Evolutionary conservation across 2,888 invertebrate genomes (phyloP).

Genomic region (Epiperipatus broadwayi): DNA sequence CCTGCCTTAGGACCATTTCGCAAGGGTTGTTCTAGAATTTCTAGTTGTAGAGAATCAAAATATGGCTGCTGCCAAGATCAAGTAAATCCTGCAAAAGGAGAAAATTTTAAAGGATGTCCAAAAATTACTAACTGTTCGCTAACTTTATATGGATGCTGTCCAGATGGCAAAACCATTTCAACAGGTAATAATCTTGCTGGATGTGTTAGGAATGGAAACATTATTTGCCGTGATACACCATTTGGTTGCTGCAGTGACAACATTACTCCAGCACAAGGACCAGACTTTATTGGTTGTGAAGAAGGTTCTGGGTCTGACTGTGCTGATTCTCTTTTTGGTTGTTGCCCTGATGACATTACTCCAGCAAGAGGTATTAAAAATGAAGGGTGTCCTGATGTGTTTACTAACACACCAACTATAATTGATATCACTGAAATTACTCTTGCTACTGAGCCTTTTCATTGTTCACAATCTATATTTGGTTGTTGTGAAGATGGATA

Average conservation of each 20-base stretch:
- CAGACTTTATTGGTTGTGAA: conserved; percentile 14
- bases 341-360: conserved; percentile 63
- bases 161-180: conserved; percentile 59
- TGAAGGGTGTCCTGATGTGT: conserved; percentile 28
- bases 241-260: conserved; percentile 85
- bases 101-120: conserved; percentile 51
- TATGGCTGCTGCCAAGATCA: conserved; percentile 20
- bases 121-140: conserved; percentile 39
- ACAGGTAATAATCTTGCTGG: conserved; percentile 65
- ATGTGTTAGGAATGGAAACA: too few relatives aligned
- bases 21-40: conserved; percentile 32
- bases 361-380: conserved; percentile 44
- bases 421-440: too few relatives aligned
- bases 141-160: conserved; percentile 64
- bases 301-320: too few relatives aligned
- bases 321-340: conserved; percentile 50
- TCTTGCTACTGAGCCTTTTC: too few relatives aligned
- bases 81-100: conserved; percentile 40
- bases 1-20: conserved; percentile 44
- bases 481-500: conserved; percentile 31
- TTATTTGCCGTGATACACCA: conserved; percentile 34
- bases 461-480: conserved; percentile 19
- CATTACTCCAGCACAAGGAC: conserved; percentile 36
- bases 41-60: too few relatives aligned
- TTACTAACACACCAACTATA: too few relatives aligned